phyloP scores from a whole-genome alignment of 2,113 vertebrate species.

The Pachycephala philippinensis region DNA sequence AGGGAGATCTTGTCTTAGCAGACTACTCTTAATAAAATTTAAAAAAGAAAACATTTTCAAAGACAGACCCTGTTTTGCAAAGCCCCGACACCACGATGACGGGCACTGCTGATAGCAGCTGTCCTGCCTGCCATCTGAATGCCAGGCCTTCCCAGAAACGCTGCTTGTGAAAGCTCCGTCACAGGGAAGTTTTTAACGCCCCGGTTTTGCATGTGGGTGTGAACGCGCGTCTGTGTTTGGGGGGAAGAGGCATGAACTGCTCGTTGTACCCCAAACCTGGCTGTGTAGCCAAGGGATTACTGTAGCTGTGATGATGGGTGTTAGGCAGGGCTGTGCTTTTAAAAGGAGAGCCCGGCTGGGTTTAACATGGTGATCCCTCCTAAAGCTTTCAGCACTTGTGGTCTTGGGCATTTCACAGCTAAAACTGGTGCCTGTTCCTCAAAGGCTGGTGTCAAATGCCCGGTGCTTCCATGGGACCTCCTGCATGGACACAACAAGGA shows the following conservation, averaged over 20 bases:
- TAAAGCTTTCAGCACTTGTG: neutral
- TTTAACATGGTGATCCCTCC: neutral
- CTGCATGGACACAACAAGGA: neutral
- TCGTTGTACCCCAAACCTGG: neutral
- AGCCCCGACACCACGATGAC: neutral
- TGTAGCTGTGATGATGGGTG: neutral
- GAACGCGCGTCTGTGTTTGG: accelerated
- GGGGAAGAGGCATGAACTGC: neutral
- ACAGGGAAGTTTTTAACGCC: neutral
- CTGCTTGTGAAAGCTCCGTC: neutral
- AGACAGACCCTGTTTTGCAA: neutral
- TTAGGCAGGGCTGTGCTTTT: neutral
- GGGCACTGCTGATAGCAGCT: neutral
- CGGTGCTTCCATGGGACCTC: neutral
- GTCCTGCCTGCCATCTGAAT: neutral
- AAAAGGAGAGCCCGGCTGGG: neutral
- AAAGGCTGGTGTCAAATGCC: neutral
- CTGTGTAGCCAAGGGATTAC: neutral
- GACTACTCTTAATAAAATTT: neutral
- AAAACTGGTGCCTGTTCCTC: neutral
- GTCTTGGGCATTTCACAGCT: neutral
- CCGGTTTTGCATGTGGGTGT: accelerated
- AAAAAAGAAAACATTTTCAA: neutral
- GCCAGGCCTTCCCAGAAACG: neutral
- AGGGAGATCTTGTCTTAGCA: neutral